These are phyloP conservation scores for Harpegnathos saltator DNA, from an alignment of 1,140 invertebrate species.

Conservation along the genomic window DNA sequence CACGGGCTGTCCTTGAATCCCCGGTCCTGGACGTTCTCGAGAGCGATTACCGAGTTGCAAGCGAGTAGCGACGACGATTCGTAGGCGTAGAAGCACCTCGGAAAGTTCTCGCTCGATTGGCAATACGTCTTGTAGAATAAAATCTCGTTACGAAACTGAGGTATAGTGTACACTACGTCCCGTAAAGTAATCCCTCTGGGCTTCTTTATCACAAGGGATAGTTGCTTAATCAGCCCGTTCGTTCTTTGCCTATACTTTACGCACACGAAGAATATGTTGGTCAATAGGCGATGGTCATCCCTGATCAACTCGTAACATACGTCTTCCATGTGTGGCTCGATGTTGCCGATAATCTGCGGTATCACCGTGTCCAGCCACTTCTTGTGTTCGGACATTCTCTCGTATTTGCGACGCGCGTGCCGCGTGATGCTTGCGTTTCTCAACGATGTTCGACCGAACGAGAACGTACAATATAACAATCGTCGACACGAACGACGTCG, in stretches of 20 bases:
- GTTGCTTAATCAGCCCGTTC: no score
- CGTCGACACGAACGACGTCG: no score
- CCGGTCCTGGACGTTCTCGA: conserved; percentile 76
- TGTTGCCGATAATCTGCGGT: background rate
- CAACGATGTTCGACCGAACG: no score
- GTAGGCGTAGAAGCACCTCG: conserved; percentile 61
- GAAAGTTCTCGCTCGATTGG: conserved; percentile 23
- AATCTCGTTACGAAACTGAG: conserved; percentile 79
- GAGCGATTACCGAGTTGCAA: conserved; percentile 69
- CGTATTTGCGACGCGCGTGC: background rate
- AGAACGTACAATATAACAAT: no score
- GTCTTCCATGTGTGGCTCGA: background rate
- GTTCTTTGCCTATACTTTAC: conserved; percentile 55
- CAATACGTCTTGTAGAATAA: conserved; percentile 73
- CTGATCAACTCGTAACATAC: conserved; percentile 20
- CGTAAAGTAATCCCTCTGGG: no score
- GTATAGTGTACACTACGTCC: conserved; percentile 39
- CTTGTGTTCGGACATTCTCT: background rate
- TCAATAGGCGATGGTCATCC: background rate
- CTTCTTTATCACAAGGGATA: background rate
- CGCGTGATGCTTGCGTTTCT: no score
- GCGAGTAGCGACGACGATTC: conserved; percentile 19
- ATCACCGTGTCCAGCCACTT: background rate
- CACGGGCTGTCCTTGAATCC: conserved; percentile 52
- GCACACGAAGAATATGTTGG: conserved; percentile 60